Conservation (phyloP, 2,888 invertebrate genomes). For the Andrena chrysosceles region DNA sequence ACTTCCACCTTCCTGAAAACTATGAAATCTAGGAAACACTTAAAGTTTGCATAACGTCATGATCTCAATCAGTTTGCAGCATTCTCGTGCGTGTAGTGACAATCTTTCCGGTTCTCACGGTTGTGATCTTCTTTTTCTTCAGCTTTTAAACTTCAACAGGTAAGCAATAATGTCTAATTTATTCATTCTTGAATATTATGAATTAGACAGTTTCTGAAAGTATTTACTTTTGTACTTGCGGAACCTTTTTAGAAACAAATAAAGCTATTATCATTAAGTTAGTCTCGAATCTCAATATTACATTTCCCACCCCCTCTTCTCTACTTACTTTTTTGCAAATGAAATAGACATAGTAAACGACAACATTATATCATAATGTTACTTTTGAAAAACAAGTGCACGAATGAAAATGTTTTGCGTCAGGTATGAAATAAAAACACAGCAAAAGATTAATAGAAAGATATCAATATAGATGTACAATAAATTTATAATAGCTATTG, state of each 20-base stretch:
- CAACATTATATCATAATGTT: background rate
- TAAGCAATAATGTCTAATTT: background rate
- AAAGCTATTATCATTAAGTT: background rate
- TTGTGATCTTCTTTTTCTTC: background rate
- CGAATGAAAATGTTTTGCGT: background rate
- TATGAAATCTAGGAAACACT: background rate
- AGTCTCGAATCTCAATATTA: background rate
- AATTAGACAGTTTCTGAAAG: background rate
- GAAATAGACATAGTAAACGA: background rate
- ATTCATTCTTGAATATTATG: background rate
- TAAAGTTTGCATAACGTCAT: too few species aligned
- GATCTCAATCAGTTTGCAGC: background rate
- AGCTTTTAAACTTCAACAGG: background rate
- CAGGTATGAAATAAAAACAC: background rate
- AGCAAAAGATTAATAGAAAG: background rate
- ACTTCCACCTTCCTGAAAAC: background rate
- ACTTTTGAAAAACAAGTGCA: background rate
- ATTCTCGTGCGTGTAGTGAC: too few species aligned
- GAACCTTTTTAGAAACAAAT: background rate
- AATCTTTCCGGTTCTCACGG: background rate
- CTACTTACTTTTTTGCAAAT: background rate
- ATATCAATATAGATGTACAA: background rate
- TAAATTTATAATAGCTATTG: slow-evolving; percentile 32
- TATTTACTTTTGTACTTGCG: background rate
- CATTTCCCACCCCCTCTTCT: background rate